Base-by-base conservation (phyloP, 2,888 invertebrate species). In the Cryptophagus acutangulus region DNA sequence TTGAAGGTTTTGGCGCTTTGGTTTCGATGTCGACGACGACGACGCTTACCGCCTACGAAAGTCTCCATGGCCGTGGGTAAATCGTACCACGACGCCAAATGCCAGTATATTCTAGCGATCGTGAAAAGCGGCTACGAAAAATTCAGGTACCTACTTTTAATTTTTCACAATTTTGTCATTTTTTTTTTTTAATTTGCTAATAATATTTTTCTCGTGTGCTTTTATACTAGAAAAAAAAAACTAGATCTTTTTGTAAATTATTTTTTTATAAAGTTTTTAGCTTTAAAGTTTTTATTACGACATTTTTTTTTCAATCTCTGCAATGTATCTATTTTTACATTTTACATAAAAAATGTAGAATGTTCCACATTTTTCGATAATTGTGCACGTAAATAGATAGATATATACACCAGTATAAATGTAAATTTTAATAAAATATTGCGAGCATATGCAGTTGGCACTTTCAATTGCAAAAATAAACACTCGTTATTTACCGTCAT, bases 91-190 rank as follows among this genome's bases (percentile, higher is more conserved):
- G 3, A 16, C 24, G 37, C 29, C 30, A 33, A 31, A 33, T 33
- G 47, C 45, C 51, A 56, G 61, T 62, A 48, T 59, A 54, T 55
- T 50, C 52, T 54, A 54, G 59, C 59, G 60, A 62, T 58, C 58
- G 56, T 53, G 57, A 62, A 56, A 59, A 59, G 57, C 58, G 58
- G 58, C 56, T 51, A 57, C 61, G 59, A 61, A 52, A 26, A 45
- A 44, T 51, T 45, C 56, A 56, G 56, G 56, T 56, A 55, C 15
- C 31, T 33, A 33, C 29, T 33, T 41, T 42, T 40, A 15, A 17
- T 40, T 43, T 33, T 40, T 29, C 8, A 29, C 12, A 29, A 29
- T n/a, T n/a, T n/a, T n/a, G n/a, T n/a, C n/a, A n/a, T n/a, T n/a
- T n/a, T n/a, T n/a, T n/a, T n/a, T n/a, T n/a, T n/a, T n/a, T n/a